Percentiles rank a stretch among this genome's conserved stretches.
These are phyloP conservation scores for Pollenia amentaria DNA, from an alignment of 2,888 invertebrate species.

Conservation along the genomic window DNA sequence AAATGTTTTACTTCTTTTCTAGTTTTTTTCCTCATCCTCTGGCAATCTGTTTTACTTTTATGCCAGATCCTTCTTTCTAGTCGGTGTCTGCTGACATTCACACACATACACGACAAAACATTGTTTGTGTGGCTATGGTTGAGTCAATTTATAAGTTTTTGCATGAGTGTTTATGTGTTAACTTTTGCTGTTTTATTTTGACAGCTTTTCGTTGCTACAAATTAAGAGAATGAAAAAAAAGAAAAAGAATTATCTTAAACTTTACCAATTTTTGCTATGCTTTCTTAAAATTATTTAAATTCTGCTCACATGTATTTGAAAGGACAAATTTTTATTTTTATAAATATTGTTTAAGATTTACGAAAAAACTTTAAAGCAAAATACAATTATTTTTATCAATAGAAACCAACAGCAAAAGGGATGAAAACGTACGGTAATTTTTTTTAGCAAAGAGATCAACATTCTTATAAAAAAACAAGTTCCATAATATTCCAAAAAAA, in stretches of 20 bases:
- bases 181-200: conserved; percentile 1
- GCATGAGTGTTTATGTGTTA: not conserved
- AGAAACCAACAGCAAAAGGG: too few species aligned
- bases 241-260: conserved; percentile 2
- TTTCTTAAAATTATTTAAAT: conserved; percentile 27
- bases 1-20: not conserved
- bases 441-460: too few species aligned
- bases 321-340: conserved; percentile 16
- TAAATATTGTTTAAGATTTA: conserved; percentile 7
- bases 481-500: too few species aligned
- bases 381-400: too few species aligned
- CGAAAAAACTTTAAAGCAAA: too few species aligned
- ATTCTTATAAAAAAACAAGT: too few species aligned
- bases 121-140: not conserved
- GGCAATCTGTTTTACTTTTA: conserved; percentile 9
- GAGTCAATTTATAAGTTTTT: conserved; percentile 45
- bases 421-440: too few species aligned
- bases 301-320: not conserved
- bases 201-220: conserved; percentile 16
- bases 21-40: conserved; percentile 2
- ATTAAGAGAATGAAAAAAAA: not conserved
- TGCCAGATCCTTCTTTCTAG: conserved; percentile 2
- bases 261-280: conserved; percentile 26
- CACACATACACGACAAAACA: not conserved
- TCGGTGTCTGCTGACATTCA: not conserved